Evolutionary conservation across 2,113 vertebrate genomes (phyloP), one percentile per base, ranked within the genome.

Genomic region (Prietella phreatophila): DNA sequence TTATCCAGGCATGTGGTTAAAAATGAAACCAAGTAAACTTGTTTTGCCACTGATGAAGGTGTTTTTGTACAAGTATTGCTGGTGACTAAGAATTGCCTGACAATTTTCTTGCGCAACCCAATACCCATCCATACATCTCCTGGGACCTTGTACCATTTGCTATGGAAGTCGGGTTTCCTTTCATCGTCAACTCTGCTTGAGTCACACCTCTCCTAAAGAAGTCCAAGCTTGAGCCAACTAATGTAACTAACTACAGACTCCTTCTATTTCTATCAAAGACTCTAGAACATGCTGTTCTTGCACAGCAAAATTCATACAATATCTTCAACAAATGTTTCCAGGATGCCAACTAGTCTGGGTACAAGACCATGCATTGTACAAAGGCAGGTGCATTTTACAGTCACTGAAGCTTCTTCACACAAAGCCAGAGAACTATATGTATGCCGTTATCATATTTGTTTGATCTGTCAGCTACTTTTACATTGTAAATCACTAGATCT

Each of bases 191-290:
- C 19, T 61, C 20, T 82, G 56, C 33, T 61, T 60, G 80, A 82
- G 22, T 82, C 56, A 42, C 80, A 82, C 17, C 20, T 82, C 56
- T 82, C 36, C 33, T 82, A 61, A 39, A 82, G 80, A 82, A 42
- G 56, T 14, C 33, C 30, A 61, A 82, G 82, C 27, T 50, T 67
- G 82, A 83, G 36, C 27, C 42, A 39, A 50, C 82, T 65, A 50
- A 47, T 47, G 15, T 83, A 61, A 58, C n/a, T 36, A 55, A 81
- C 79, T 81, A 63, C 39, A 65, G 42, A 50, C 61, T 83, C 42
- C 82, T 50, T 83, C 42, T 47, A 67, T 83, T 47, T 63, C 25
- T 83, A 47, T 65, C 56, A 58, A 47, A 83, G 55, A 60, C 19
- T 58, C 39, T 81, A 14, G 50, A 61, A 61, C 30, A 42, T 22